These are phyloP conservation scores for Hippocampus comes DNA, from an alignment of 2,113 vertebrate species.

Conservation along the genomic window DNA sequence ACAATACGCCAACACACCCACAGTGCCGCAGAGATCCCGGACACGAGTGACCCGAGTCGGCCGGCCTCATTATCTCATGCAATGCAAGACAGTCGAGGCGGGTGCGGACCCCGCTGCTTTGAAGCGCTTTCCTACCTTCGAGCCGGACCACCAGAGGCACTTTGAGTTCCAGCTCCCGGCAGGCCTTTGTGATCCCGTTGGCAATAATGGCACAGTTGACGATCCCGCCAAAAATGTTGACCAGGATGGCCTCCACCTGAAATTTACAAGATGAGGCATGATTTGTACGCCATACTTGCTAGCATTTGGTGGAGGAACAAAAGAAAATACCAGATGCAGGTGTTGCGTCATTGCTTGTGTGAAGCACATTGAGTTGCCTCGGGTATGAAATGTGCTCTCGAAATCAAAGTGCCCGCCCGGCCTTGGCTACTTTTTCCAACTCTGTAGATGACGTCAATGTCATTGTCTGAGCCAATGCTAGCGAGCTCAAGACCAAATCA, in stretches of 20 bases:
- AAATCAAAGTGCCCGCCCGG: too few species aligned
- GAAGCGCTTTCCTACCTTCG: slow-evolving; percentile 78
- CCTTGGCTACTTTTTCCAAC: too few species aligned
- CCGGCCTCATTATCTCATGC: not conserved
- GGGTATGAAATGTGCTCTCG: too few species aligned
- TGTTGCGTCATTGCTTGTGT: too few species aligned
- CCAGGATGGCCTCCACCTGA: slow-evolving; percentile 94
- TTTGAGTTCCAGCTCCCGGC: slow-evolving; percentile 88
- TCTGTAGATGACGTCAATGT: too few species aligned
- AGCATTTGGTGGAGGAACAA: not conserved
- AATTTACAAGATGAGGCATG: not conserved
- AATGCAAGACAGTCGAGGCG: too few species aligned
- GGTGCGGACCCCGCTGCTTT: not conserved
- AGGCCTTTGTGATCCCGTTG: slow-evolving; percentile 95
- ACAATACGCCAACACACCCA: not conserved
- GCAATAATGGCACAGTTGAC: slow-evolving; percentile 98
- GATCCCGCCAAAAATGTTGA: slow-evolving; percentile 97
- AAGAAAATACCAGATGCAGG: too few species aligned
- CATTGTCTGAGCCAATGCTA: too few species aligned
- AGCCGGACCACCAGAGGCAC: slow-evolving; percentile 93
- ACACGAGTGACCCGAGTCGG: too few species aligned
- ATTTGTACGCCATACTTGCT: not conserved
- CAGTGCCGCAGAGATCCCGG: too few species aligned
- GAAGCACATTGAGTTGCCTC: too few species aligned
- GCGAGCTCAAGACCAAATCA: too few species aligned